Evolutionary conservation across 2,113 vertebrate species (phyloP), one percentile per base, ranked within the genome.

Genomic region (Raja brachyura): DNA sequence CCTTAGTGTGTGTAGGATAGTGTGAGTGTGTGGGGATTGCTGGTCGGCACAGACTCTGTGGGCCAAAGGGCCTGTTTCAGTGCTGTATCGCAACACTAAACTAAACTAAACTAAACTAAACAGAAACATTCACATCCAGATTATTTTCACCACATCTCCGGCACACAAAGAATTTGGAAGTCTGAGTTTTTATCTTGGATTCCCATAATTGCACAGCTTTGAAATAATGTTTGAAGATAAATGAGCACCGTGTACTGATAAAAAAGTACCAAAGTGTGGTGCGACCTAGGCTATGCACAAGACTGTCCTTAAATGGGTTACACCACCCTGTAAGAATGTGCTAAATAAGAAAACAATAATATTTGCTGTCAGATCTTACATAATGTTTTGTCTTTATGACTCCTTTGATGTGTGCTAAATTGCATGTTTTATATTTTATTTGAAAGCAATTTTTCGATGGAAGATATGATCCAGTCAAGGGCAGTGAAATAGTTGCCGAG

Each of bases 101-200:
- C 39, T 48, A 48, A 48, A 48, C 39, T 48, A 48, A n/a, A n/a
- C n/a, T n/a, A n/a, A 48, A 48, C 39, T 48, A 48, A 90, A 73
- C 68, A 92, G 73, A 88, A 92, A 92, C 11, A 92, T 92, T 92
- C 66, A 92, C 39, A 18, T 73, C 90, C 9, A 31, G 48, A 73
- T 73, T 73, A 92, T 92, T 68, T 92, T 28, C 39, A 73, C 5
- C 31, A 73, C 18, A 92, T 92, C 90, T 73, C 68, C 54, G 90
- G 33, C 39, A 92, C 66, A 74, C 9, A 73, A 92, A 73, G 33
- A 22, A 33, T 92, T 54, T 28, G 66, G 73, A 73, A 39, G 70
- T 28, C 25, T 92, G 90, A 92, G 66, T 48, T 92, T 92, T 73
- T 92, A 92, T 73, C 90, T 48, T 92, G 90, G 68, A 20, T 92